phyloP scores from a whole-genome alignment of 2,888 invertebrate species.

The Chesias legatella region DNA sequence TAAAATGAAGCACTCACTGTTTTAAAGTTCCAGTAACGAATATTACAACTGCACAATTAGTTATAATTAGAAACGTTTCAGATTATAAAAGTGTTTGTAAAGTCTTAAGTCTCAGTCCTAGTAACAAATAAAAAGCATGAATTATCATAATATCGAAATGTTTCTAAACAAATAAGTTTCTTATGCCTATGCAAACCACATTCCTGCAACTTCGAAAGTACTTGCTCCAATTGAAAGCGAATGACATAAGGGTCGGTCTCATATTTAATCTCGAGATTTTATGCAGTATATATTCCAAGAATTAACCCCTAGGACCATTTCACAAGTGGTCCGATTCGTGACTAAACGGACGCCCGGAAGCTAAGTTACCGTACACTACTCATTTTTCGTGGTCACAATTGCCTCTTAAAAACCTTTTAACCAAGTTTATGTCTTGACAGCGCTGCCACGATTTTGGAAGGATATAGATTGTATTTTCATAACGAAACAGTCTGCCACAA shows the following conservation, averaged over 20 bases:
- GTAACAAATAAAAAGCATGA: too few relatives aligned
- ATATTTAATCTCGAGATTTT: too few relatives aligned
- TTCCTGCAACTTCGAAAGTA: constrained; percentile 24
- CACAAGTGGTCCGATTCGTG: constrained; percentile 59
- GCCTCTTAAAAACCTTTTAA: constrained; percentile 28
- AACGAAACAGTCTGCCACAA: constrained; percentile 5
- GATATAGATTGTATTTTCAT: constrained; percentile 6
- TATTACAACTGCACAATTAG: too few relatives aligned
- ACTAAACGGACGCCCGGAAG: constrained; percentile 71
- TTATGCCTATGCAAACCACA: constrained; percentile 15
- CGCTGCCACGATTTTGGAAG: constrained; percentile 12
- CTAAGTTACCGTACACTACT: constrained; percentile 55
- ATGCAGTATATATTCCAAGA: constrained; percentile 18
- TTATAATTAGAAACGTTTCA: too few relatives aligned
- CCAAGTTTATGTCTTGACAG: constrained; percentile 30
- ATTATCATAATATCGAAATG: too few relatives aligned
- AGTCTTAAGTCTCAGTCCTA: too few relatives aligned
- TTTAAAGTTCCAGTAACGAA: too few relatives aligned
- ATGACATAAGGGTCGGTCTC: constrained; percentile 44
- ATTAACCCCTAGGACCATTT: constrained; percentile 43
- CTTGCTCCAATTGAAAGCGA: constrained; percentile 41
- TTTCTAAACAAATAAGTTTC: neutral
- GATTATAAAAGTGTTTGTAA: too few relatives aligned
- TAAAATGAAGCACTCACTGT: too few relatives aligned
- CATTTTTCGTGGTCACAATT: constrained; percentile 60